Evolutionary conservation across 2,113 vertebrate genomes (phyloP).

Genomic region (Petromus typicus): DNA sequence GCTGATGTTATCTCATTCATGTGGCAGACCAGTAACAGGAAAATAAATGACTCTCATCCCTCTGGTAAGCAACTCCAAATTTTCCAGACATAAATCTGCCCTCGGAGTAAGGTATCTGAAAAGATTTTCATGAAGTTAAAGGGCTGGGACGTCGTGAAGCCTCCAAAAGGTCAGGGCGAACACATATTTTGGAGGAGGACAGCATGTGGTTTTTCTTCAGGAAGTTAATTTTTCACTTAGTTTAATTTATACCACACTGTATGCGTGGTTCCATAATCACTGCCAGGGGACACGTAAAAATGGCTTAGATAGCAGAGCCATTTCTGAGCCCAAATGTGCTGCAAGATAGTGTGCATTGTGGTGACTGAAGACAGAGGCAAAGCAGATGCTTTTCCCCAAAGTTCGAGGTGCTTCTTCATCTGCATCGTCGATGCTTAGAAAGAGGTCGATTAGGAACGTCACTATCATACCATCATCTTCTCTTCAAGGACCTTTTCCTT

Average conservation of each 20-base stretch:
- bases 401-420: background rate
- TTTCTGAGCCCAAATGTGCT: background rate
- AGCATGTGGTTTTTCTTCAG: constrained; percentile 84
- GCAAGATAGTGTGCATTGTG: background rate
- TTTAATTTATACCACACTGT: constrained; percentile 85
- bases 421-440: background rate
- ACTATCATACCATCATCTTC: background rate
- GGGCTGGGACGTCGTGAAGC: constrained; percentile 84
- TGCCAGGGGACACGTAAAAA: constrained; percentile 78
- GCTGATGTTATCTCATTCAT: constrained; percentile 91
- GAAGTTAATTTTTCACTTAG: constrained; percentile 88
- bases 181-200: constrained; percentile 85
- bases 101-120: constrained; percentile 87
- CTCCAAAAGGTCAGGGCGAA: constrained; percentile 87
- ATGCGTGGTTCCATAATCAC: constrained; percentile 69
- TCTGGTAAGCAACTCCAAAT: constrained; percentile 92
- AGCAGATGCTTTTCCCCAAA: background rate
- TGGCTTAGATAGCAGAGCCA: constrained; percentile 50
- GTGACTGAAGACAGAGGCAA: background rate
- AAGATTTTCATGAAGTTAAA: constrained; percentile 89
- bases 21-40: constrained; percentile 92
- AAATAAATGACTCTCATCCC: constrained; percentile 93
- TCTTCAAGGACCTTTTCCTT: background rate
- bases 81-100: constrained; percentile 92
- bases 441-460: background rate